Percentiles rank a stretch among this genome's conserved stretches.
Conservation (phyloP, 1,140 invertebrate species). For the Monomorium pharaonis region DNA sequence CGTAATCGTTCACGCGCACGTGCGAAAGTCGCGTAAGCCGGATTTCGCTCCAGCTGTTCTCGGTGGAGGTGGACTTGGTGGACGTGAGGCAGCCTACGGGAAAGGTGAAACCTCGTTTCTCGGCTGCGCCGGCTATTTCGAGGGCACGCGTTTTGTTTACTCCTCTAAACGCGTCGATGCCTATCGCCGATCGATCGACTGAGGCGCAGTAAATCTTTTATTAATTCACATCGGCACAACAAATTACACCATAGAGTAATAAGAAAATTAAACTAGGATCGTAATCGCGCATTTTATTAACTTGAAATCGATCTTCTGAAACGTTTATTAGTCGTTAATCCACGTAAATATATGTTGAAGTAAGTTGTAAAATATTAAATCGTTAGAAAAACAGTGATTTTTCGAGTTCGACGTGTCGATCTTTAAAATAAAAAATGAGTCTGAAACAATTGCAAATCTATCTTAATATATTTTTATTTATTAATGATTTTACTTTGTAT, state of each 20-base stretch:
- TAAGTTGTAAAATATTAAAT: neutral
- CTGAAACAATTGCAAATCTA: no score
- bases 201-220: neutral
- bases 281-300: neutral
- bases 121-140: conserved; percentile 40
- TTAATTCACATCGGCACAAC: neutral
- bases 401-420: neutral
- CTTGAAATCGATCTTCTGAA: conserved; percentile 1
- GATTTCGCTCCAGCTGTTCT: conserved; percentile 47
- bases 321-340: neutral
- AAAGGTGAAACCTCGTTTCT: conserved; percentile 64
- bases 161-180: neutral
- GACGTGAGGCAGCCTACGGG: conserved; percentile 11
- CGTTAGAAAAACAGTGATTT: neutral
- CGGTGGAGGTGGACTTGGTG: conserved; percentile 12
- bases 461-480: neutral
- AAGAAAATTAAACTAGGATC: neutral
- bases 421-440: neutral
- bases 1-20: conserved; percentile 50
- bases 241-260: neutral
- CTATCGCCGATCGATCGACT: neutral
- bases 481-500: neutral
- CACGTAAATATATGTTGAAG: neutral
- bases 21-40: conserved; percentile 62
- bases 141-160: conserved; percentile 52